Evolutionary conservation across 2,888 invertebrate species (phyloP), one percentile per base, ranked within the genome.

Genomic region (Troides helena): DNA sequence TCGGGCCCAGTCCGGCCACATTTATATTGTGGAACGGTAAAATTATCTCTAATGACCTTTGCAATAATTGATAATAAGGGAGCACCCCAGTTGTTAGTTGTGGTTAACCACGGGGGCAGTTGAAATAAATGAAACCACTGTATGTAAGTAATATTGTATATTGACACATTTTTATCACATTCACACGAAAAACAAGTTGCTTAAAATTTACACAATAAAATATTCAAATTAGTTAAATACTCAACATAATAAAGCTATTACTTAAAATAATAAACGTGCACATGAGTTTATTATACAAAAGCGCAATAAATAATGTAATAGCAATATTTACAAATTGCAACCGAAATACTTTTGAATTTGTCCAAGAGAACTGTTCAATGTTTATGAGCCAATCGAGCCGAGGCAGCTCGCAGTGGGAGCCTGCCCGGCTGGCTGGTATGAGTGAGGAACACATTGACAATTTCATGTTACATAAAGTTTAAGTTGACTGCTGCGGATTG

Each of bases 171-270:
- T 39, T 86, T 85, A 88, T 89, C 89, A 89, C 88, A 85, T 89
- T 84, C 91, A 92, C 91, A 87, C 89, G 39, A 83, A 90, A 86
- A 92, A 91, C 90, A 87, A 85, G 82, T 84, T 80, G 82, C 86
- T 88, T 89, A 91, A 86, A 92, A 88, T 90, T 89, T 89, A 90
- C 85, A 90, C 81, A 83, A 85, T 85, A 88, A 85, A 86, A 88
- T 86, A 89, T 87, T 83, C 84, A 83, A 84, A 75, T 78, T 85
- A 83, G 83, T 86, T 88, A 87, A 87, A 88, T 88, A 87, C 82
- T 87, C 84, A 91, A 91, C 89, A 85, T 86, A 89, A 88, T 86
- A 89, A 76, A 89, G 75, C 83, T 88, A 86, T 86, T 82, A 85
- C 85, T 87, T 88, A 88, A 78, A 84, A 78, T 80, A 87, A 84